A percentile compares a stretch with the other conserved stretches of the same genome.
phyloP scores from a whole-genome alignment of 2,113 vertebrate species.

The Cavia aperea region DNA sequence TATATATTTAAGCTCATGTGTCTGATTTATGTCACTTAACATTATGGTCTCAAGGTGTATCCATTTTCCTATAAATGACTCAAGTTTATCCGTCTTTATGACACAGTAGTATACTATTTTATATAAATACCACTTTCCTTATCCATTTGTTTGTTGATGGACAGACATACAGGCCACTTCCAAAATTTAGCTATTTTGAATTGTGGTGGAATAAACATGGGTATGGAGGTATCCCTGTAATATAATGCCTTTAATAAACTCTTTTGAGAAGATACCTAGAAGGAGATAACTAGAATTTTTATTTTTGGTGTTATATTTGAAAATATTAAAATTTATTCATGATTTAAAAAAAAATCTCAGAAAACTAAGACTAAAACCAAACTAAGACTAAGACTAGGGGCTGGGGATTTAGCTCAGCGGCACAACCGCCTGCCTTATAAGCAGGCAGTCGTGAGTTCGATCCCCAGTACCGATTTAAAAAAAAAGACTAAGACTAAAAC shows the following conservation, averaged over 20 bases:
- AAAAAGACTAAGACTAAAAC: no score
- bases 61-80: background rate
- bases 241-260: background rate
- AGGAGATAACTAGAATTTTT: background rate
- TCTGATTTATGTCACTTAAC: background rate
- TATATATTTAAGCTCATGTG: background rate
- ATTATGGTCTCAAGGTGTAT: background rate
- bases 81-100: background rate
- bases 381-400: background rate
- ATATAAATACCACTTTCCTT: background rate
- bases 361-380: slow-evolving; percentile 20
- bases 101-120: background rate
- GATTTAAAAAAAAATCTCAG: background rate
- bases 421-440: no score
- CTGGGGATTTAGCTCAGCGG: no score
- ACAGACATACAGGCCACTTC: background rate
- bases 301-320: background rate
- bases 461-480: no score
- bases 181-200: background rate
- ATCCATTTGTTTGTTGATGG: background rate
- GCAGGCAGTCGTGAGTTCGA: no score
- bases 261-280: background rate
- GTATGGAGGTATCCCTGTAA: background rate
- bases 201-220: background rate
- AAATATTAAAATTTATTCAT: slow-evolving; percentile 34